Conservation (phyloP, 1,140 invertebrate species). For the Phocides pigmalion region DNA sequence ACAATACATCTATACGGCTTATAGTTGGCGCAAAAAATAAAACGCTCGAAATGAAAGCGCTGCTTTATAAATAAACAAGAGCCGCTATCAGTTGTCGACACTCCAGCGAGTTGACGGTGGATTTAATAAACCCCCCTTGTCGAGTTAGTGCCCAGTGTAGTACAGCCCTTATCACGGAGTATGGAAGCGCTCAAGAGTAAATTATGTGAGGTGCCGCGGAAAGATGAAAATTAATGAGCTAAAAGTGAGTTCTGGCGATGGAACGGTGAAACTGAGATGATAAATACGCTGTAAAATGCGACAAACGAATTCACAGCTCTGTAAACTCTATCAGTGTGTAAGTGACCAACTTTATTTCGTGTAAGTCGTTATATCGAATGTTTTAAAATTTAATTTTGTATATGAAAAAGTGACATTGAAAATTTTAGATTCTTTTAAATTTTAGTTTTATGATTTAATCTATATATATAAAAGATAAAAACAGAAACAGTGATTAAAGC, state of each 20-base stretch:
- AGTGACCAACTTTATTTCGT: slow-evolving; percentile 26
- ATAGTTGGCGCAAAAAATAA: slow-evolving; percentile 52
- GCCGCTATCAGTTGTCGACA: slow-evolving; percentile 76
- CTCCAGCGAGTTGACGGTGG: slow-evolving; percentile 67
- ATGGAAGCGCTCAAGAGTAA: slow-evolving; percentile 76
- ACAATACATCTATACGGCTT: slow-evolving; percentile 48
- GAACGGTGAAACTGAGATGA: slow-evolving; percentile 45
- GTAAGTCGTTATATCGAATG: neutral
- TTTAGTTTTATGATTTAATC: too few species aligned
- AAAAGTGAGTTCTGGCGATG: slow-evolving; percentile 66
- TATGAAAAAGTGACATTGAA: too few species aligned
- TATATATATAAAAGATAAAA: too few species aligned
- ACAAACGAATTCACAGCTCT: slow-evolving; percentile 26
- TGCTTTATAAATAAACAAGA: slow-evolving; percentile 79
- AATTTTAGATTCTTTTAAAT: too few species aligned
- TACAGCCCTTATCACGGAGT: slow-evolving; percentile 72
- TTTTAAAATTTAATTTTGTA: slow-evolving; percentile 1
- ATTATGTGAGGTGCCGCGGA: slow-evolving; percentile 74
- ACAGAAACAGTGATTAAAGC: too few species aligned
- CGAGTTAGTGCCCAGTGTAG: slow-evolving; percentile 57
- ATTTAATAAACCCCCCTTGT: slow-evolving; percentile 71
- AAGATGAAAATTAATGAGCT: slow-evolving; percentile 82
- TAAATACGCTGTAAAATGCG: slow-evolving; percentile 38
- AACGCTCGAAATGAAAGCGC: slow-evolving; percentile 72
- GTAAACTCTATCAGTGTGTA: slow-evolving; percentile 26